phyloP scores from a whole-genome alignment of 2,113 vertebrate species.

The Oreocharis arfaki region DNA sequence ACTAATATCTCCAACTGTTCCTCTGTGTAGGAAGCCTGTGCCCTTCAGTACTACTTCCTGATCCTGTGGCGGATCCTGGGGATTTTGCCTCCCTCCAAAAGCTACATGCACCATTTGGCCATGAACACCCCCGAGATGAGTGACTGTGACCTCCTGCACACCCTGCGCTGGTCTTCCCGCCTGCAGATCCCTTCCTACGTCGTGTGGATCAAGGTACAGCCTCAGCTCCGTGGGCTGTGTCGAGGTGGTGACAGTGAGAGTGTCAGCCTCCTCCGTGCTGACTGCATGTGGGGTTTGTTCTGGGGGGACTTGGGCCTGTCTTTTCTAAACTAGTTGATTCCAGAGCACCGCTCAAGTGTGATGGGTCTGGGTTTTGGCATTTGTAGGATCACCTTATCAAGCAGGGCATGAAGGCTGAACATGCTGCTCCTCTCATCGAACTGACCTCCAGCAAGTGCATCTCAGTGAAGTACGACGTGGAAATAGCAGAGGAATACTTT shows the following conservation, averaged over 20 bases:
- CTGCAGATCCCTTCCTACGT: conserved; percentile 86
- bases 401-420: conserved; percentile 94
- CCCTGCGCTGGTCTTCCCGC: conserved; percentile 92
- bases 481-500: conserved; percentile 96
- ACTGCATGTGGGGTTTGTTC: not conserved
- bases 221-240: rapidly evolving
- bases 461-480: conserved; percentile 91
- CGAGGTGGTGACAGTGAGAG: not conserved
- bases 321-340: not conserved
- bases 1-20: not conserved
- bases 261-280: rapidly evolving
- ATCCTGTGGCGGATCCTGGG: conserved; percentile 94
- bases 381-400: conserved; percentile 88
- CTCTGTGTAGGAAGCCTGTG: conserved; percentile 88
- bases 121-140: conserved; percentile 82
- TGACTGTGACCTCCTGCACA: conserved; percentile 94
- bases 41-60: conserved; percentile 95
- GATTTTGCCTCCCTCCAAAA: conserved; percentile 90
- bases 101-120: conserved; percentile 89
- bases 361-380: not conserved
- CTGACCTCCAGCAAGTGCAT: conserved; percentile 85
- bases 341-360: not conserved
- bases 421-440: conserved; percentile 84
- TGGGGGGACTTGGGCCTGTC: not conserved
- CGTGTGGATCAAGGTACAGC: conserved; percentile 90